phyloP scores from a whole-genome alignment of 2,113 vertebrate species.

The Hippopotamus amphibius region DNA sequence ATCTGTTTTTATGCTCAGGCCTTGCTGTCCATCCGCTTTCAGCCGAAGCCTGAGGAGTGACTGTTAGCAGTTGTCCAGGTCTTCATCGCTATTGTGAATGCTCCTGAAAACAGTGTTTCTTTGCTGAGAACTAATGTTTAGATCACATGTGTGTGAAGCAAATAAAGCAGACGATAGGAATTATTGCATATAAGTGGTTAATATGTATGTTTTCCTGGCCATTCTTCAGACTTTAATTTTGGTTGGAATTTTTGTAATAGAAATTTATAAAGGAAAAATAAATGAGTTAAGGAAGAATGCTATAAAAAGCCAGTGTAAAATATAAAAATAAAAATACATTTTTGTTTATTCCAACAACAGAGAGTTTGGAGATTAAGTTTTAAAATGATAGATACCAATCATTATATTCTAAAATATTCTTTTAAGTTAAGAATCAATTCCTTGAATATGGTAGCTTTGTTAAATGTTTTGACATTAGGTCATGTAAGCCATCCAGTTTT shows the following conservation, averaged over 20 bases:
- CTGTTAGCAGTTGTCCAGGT: not conserved
- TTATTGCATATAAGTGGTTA: not conserved
- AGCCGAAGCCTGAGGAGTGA: not conserved
- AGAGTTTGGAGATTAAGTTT: not conserved
- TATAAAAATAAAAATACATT: not conserved
- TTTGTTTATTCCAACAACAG: not conserved
- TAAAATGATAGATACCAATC: not conserved
- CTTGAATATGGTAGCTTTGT: not conserved
- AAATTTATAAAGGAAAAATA: not conserved
- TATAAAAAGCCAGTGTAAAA: not conserved
- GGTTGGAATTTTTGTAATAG: not conserved
- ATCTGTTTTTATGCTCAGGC: not conserved
- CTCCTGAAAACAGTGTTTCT: too few species aligned
- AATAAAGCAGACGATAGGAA: too few species aligned
- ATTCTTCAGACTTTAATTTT: not conserved
- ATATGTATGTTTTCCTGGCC: not conserved
- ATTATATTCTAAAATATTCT: too few species aligned
- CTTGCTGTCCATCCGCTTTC: not conserved
- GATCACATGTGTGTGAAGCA: too few species aligned
- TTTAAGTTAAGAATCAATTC: not conserved
- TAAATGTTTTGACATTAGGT: not conserved
- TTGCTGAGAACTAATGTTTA: too few species aligned
- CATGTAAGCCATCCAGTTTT: not conserved
- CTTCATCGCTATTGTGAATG: not conserved
- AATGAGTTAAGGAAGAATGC: not conserved